Evolutionary conservation across 2,888 invertebrate species (phyloP).

Genomic region (Heliconius hortense): DNA sequence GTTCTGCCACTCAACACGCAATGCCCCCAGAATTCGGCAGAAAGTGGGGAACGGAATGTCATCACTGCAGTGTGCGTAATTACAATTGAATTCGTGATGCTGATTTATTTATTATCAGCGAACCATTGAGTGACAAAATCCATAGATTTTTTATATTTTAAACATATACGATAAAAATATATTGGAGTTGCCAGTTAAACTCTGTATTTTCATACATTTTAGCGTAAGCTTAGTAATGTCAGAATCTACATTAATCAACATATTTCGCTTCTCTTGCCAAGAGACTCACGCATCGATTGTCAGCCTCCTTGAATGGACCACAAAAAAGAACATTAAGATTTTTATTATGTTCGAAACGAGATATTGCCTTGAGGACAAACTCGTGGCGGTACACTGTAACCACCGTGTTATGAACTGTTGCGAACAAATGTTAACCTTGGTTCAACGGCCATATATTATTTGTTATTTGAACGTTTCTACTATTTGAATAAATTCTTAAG

Average conservation of each 20-base stretch:
- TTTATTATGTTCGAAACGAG: slow-evolving; percentile 70
- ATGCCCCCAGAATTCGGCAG: too few relatives aligned
- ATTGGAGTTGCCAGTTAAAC: not conserved
- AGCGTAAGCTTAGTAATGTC: slow-evolving; percentile 23
- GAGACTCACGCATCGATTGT: slow-evolving; percentile 46
- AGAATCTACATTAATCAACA: slow-evolving; percentile 30
- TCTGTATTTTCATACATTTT: slow-evolving; percentile 15
- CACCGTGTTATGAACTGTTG: slow-evolving; percentile 56
- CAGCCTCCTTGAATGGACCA: slow-evolving; percentile 69
- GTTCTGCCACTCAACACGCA: too few relatives aligned
- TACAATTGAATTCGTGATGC: too few relatives aligned
- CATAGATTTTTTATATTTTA: not conserved
- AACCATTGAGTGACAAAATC: not conserved
- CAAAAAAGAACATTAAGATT: slow-evolving; percentile 72
- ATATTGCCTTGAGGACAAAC: slow-evolving; percentile 73
- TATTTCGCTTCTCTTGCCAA: slow-evolving; percentile 8
- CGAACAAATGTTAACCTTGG: slow-evolving; percentile 43
- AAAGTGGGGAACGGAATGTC: too few relatives aligned
- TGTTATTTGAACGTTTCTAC: not conserved
- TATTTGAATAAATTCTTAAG: not conserved
- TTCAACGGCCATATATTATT: slow-evolving; percentile 24
- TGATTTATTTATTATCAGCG: too few relatives aligned
- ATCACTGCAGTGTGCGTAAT: too few relatives aligned
- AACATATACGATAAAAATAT: too few relatives aligned
- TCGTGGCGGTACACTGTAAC: slow-evolving; percentile 57